A percentile compares a stretch with the other conserved stretches of the same genome.
phyloP scores from a whole-genome alignment of 2,888 invertebrate genomes.

The Lithophane semibrunnea region DNA sequence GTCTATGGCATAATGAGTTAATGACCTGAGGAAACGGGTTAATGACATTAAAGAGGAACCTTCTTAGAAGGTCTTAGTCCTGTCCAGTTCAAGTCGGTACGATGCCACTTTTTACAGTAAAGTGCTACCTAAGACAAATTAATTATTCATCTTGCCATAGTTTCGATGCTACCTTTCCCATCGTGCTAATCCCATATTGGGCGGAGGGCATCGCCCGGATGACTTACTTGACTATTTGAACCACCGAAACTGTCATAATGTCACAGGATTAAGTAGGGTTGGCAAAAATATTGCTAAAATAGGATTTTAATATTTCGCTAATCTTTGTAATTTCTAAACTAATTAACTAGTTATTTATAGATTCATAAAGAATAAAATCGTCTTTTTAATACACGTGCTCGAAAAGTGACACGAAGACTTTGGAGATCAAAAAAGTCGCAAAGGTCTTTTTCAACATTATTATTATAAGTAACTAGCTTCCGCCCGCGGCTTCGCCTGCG shows the following conservation, averaged over 20 bases:
- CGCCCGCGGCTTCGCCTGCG: too few relatives aligned
- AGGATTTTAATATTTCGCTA: neutral
- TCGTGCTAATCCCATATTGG: neutral
- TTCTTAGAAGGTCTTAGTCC: neutral
- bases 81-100: neutral
- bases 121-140: neutral
- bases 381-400: neutral
- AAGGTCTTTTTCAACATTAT: too few relatives aligned
- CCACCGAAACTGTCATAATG: neutral
- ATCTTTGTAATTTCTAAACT: neutral
- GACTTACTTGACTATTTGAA: constrained; percentile 2
- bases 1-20: neutral
- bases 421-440: neutral
- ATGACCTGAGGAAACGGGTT: too few relatives aligned
- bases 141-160: neutral
- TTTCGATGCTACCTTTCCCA: neutral
- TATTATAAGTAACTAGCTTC: too few relatives aligned
- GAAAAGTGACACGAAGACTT: neutral
- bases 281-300: neutral
- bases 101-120: neutral
- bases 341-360: neutral
- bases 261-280: constrained; percentile 4
- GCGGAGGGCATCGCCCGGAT: neutral
- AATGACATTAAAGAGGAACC: too few relatives aligned
- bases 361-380: neutral